Conservation (phyloP, 2,113 vertebrate species). For the Cygnus buccinator region DNA sequence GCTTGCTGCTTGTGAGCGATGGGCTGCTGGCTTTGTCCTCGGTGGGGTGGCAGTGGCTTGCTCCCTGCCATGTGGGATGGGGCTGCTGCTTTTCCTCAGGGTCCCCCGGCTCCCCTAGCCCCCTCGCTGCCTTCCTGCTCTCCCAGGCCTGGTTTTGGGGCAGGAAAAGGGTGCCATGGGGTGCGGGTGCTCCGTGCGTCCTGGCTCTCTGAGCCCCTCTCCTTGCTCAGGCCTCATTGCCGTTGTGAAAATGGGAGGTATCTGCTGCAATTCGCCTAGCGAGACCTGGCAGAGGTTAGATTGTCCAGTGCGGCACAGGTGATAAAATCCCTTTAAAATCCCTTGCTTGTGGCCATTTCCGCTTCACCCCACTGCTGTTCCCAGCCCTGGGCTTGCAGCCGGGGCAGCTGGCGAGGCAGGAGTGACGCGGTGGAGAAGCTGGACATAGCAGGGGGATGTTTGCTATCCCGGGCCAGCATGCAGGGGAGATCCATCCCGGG, state of each 20-base stretch:
- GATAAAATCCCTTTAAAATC: background rate
- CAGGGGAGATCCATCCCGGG: rapidly evolving
- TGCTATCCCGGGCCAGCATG: background rate
- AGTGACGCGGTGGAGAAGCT: rapidly evolving
- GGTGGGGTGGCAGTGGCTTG: slow-evolving; percentile 2
- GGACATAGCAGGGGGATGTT: rapidly evolving
- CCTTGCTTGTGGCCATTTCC: rapidly evolving
- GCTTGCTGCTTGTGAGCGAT: background rate
- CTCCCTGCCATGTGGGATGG: background rate
- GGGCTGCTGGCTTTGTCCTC: slow-evolving; percentile 67
- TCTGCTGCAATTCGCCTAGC: background rate
- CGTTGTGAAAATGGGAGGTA: background rate
- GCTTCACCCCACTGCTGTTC: background rate
- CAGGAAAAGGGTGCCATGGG: background rate
- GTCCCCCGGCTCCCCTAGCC: background rate
- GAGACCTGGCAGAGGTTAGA: background rate
- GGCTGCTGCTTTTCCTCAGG: background rate
- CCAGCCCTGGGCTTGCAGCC: background rate
- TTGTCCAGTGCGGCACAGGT: rapidly evolving
- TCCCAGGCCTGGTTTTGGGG: background rate
- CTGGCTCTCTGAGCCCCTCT: background rate
- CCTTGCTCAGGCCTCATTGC: rapidly evolving
- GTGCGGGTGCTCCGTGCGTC: background rate
- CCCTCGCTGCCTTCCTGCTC: background rate
- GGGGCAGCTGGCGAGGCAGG: background rate